Evolutionary conservation across 2,888 invertebrate species (phyloP).

Genomic region (Ellobium chinense): DNA sequence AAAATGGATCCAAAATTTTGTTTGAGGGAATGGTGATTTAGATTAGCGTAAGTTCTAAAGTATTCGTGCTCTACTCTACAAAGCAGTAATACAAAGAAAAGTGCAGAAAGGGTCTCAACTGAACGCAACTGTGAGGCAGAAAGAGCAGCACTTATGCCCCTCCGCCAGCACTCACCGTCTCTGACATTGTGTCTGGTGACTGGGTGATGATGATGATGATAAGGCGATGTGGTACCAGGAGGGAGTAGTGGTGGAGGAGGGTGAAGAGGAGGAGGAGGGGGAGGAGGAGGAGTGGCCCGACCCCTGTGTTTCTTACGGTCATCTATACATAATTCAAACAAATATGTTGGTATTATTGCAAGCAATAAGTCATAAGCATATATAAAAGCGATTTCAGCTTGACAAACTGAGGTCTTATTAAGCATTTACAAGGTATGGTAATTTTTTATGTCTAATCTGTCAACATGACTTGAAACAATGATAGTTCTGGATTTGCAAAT

Average conservation of each 20-base stretch:
- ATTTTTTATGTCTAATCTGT: no score
- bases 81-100: not conserved
- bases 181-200: conserved; percentile 35
- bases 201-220: conserved; percentile 7
- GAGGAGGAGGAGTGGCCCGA: not conserved
- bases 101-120: no score
- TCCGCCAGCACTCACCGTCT: conserved; percentile 33
- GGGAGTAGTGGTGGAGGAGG: conserved; percentile 15
- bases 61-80: no score
- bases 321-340: conserved; percentile 17
- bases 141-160: not conserved
- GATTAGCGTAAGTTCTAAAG: no score
- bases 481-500: no score
- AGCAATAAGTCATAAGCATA: not conserved
- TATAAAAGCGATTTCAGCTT: no score
- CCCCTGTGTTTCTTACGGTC: conserved; percentile 29
- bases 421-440: no score
- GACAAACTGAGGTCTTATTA: no score
- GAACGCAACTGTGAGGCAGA: not conserved
- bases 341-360: conserved; percentile 6
- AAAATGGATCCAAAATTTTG: no score
- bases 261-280: conserved; percentile 38
- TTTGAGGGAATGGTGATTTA: no score
- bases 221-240: conserved; percentile 10
- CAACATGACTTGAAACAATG: no score